Conservation (phyloP, 2,113 vertebrate species). For the Rafetus swinhoei region DNA sequence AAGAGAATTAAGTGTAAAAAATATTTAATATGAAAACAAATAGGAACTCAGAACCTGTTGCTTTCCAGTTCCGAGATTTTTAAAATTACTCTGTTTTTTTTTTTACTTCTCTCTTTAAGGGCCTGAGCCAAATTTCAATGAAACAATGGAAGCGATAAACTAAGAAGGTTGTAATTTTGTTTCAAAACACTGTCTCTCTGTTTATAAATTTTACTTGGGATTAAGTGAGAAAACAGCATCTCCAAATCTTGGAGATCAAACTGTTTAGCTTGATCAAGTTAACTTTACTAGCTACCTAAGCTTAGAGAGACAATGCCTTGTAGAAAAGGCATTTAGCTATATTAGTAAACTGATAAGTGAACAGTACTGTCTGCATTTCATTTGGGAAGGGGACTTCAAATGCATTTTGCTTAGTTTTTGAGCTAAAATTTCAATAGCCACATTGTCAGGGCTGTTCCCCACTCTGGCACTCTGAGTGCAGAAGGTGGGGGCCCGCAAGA, state of each 20-base stretch:
- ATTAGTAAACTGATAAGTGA: background rate
- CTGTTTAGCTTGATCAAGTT: background rate
- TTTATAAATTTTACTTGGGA: background rate
- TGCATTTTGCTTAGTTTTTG: background rate
- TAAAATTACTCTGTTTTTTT: background rate
- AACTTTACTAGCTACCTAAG: background rate
- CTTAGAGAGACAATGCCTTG: background rate
- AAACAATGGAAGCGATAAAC: background rate
- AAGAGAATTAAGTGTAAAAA: background rate
- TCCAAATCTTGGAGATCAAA: too few relatives aligned
- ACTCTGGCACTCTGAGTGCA: too few relatives aligned
- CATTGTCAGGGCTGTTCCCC: background rate
- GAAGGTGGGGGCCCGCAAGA: too few relatives aligned
- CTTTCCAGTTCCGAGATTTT: background rate
- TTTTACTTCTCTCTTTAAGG: background rate
- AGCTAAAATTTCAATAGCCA: background rate
- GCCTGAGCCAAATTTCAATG: background rate
- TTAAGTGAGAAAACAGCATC: background rate
- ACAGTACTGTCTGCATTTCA: background rate
- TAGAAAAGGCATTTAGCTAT: background rate
- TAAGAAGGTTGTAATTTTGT: background rate
- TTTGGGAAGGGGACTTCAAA: background rate
- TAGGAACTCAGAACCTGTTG: background rate
- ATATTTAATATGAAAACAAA: background rate
- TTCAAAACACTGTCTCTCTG: background rate